These are phyloP conservation scores for Adoxophyes honmai DNA, from an alignment of 1,140 invertebrate species.

Conservation along the genomic window DNA sequence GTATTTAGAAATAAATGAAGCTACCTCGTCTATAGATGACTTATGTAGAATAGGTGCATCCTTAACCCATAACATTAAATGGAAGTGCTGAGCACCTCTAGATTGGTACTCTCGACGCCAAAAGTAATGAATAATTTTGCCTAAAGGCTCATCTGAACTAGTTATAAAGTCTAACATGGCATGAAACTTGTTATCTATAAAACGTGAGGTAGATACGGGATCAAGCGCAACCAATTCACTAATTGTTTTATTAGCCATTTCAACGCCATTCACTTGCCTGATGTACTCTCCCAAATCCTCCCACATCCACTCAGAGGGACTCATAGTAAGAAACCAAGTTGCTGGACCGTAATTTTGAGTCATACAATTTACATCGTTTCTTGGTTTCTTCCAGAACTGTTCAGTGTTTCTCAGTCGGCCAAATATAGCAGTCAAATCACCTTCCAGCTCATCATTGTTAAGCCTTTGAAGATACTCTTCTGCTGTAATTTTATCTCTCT, in stretches of 20 bases:
- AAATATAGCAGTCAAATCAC: conserved; percentile 29
- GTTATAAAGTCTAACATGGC: conserved; percentile 47
- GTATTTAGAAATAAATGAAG: conserved; percentile 50
- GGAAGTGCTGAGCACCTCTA: conserved; percentile 45
- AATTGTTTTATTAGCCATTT: conserved; percentile 17
- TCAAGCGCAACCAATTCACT: conserved; percentile 32
- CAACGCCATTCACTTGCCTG: conserved; percentile 30
- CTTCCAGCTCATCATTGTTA: conserved; percentile 26
- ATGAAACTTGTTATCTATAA: conserved; percentile 47
- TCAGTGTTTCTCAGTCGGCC: conserved; percentile 27
- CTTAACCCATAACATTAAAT: conserved; percentile 47
- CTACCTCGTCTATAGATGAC: conserved; percentile 34
- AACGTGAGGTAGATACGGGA: conserved; percentile 40
- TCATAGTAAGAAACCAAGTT: conserved; percentile 59
- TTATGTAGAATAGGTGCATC: conserved; percentile 34
- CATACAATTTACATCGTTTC: conserved; percentile 22
- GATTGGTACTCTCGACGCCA: conserved; percentile 41
- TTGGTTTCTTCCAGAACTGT: conserved; percentile 28
- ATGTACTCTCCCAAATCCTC: conserved; percentile 44
- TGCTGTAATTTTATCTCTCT: conserved; percentile 23
- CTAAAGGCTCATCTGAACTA: conserved; percentile 30
- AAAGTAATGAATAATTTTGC: conserved; percentile 39
- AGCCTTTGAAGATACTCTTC: conserved; percentile 26
- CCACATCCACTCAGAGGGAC: conserved; percentile 52
- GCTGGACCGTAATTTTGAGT: conserved; percentile 45